A percentile compares a stretch with the other conserved stretches of the same genome.
These are phyloP conservation scores for Acrobasis consociella DNA, from an alignment of 2,888 invertebrate genomes.

Conservation along the genomic window DNA sequence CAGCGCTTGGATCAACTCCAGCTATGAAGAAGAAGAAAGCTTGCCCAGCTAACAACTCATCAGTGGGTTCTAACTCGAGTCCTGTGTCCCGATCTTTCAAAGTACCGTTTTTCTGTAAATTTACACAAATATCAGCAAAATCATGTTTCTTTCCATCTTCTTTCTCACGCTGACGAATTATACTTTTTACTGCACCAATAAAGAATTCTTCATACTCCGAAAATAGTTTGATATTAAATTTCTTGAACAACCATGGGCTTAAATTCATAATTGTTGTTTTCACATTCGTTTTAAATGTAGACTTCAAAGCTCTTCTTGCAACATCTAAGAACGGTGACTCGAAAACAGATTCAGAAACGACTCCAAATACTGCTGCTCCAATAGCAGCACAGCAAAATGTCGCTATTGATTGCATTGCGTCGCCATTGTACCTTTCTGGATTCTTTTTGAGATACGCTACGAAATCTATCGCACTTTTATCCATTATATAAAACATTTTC, in stretches of 20 bases:
- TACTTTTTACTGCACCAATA: constrained; percentile 51
- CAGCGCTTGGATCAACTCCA: constrained; percentile 70
- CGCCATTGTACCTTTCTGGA: constrained; percentile 40
- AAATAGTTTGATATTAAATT: constrained; percentile 50
- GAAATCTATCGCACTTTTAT: constrained; percentile 54
- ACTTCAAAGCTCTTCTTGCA: constrained; percentile 26
- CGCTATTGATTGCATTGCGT: constrained; percentile 42
- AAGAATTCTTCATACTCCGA: constrained; percentile 59
- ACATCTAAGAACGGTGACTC: constrained; percentile 35
- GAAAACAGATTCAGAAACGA: constrained; percentile 44
- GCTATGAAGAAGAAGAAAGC: constrained; percentile 73
- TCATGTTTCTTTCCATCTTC: constrained; percentile 45
- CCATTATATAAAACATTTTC: constrained; percentile 60
- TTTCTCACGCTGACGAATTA: constrained; percentile 47
- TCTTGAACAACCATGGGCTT: constrained; percentile 23
- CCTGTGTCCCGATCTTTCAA: constrained; percentile 52
- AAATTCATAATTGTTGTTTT: constrained; percentile 34
- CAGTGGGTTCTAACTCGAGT: constrained; percentile 52
- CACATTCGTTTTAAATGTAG: constrained; percentile 30
- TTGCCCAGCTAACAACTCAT: constrained; percentile 65
- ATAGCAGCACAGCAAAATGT: constrained; percentile 54
- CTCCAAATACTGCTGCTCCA: constrained; percentile 43
- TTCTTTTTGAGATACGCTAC: constrained; percentile 45
- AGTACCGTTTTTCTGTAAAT: constrained; percentile 54
- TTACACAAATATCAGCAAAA: constrained; percentile 59